A percentile compares a stretch with the other conserved stretches of the same genome.
These are phyloP conservation scores for Chroicocephalus ridibundus DNA, from an alignment of 2,113 vertebrate species.

Conservation along the genomic window DNA sequence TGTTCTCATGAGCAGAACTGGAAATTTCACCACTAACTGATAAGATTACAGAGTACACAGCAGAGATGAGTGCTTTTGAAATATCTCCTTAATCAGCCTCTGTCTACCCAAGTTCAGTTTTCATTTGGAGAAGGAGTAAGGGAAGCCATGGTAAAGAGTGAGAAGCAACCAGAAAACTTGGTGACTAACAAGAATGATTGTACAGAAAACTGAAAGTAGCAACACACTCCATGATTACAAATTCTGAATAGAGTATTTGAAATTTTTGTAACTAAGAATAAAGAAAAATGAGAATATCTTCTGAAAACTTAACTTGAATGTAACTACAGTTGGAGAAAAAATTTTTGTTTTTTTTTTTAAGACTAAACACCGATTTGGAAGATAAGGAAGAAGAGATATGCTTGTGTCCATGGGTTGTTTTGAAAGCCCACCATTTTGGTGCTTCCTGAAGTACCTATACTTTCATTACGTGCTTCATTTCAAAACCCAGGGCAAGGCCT, in stretches of 20 bases:
- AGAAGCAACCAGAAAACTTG: not conserved
- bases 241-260: not conserved
- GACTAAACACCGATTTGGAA: not conserved
- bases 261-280: not conserved
- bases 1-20: not conserved
- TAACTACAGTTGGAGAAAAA: not conserved
- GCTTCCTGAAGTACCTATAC: not conserved
- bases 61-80: not conserved
- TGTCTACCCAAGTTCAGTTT: not conserved
- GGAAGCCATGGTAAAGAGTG: not conserved
- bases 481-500: not conserved
- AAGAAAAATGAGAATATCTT: not conserved
- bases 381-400: not conserved
- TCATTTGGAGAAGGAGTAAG: not conserved
- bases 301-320: not conserved
- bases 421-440: not conserved
- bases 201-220: not conserved
- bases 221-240: not conserved
- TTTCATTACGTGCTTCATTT: not conserved
- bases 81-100: not conserved
- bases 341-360: not conserved
- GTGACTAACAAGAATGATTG: not conserved
- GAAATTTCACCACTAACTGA: not conserved
- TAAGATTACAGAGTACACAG: not conserved
- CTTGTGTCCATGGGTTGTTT: not conserved